Evolutionary conservation across 2,797 vertebrate species (phyloP).

Genomic region (Xenentodon cancila): DNA sequence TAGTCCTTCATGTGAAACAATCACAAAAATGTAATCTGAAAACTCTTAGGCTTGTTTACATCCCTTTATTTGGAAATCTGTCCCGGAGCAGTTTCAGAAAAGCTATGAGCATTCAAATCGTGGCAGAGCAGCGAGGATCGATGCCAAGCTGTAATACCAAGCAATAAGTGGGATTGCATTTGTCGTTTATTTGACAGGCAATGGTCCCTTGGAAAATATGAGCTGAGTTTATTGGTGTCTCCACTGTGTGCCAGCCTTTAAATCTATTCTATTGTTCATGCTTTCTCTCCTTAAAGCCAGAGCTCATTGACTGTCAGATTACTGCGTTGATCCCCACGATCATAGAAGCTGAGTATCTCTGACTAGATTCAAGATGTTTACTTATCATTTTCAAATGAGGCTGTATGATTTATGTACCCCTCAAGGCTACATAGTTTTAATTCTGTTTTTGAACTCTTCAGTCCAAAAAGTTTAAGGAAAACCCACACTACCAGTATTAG

Average conservation of each 20-base stretch:
- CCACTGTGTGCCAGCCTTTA: conserved; percentile 46
- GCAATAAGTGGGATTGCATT: conserved; percentile 64
- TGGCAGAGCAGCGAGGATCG: conserved; percentile 57
- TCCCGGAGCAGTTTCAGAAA: conserved; percentile 41
- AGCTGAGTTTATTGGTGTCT: conserved; percentile 60
- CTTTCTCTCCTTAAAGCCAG: conserved; percentile 28
- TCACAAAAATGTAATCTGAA: conserved; percentile 58
- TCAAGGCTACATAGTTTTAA: background rate
- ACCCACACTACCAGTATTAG: conserved; percentile 13
- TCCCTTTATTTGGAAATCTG: conserved; percentile 48
- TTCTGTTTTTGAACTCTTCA: conserved; percentile 4
- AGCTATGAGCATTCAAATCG: conserved; percentile 49
- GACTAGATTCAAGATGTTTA: conserved; percentile 21
- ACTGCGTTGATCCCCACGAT: conserved; percentile 14
- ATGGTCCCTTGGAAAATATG: conserved; percentile 62
- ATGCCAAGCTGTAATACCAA: conserved; percentile 62
- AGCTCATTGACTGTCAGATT: conserved; percentile 42
- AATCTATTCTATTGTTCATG: conserved; percentile 42
- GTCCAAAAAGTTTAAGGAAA: too few relatives aligned
- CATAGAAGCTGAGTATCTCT: conserved; percentile 1
- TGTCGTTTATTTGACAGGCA: conserved; percentile 68
- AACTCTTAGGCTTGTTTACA: conserved; percentile 40
- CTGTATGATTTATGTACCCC: conserved; percentile 10
- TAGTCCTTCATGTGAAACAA: conserved; percentile 60
- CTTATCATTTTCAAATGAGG: background rate